phyloP scores from a whole-genome alignment of 2,113 vertebrate species.

The Acanthisitta chloris region DNA sequence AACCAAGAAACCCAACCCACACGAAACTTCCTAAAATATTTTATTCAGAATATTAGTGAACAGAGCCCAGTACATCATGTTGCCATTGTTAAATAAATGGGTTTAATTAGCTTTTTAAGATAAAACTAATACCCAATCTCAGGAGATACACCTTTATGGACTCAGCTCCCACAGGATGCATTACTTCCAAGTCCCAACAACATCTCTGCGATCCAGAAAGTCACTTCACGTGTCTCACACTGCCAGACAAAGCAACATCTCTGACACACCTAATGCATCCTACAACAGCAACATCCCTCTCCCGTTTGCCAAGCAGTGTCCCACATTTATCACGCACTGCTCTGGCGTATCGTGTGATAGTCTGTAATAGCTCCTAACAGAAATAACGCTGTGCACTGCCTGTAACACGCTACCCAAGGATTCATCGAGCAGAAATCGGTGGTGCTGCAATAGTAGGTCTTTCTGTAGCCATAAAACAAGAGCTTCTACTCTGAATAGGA shows the following conservation, averaged over 20 bases:
- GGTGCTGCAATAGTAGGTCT: background rate
- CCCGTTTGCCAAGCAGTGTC: background rate
- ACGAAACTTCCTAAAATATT: background rate
- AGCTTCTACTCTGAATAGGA: background rate
- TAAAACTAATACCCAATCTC: background rate
- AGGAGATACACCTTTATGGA: background rate
- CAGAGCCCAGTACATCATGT: background rate
- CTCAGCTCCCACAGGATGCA: fast-evolving
- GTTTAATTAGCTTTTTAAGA: background rate
- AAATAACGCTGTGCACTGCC: background rate
- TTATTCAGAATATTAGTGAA: background rate
- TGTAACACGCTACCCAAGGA: background rate
- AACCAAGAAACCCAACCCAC: background rate
- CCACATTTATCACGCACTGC: background rate
- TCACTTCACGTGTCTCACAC: background rate
- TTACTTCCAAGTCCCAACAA: background rate
- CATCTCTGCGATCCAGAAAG: background rate
- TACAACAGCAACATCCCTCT: background rate
- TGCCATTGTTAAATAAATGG: background rate
- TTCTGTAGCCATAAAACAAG: background rate
- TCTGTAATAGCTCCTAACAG: background rate
- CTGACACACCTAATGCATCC: background rate
- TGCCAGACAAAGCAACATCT: background rate
- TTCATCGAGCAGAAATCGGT: background rate
- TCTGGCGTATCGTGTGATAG: background rate